A percentile compares a stretch with the other conserved stretches of the same genome.
Evolutionary conservation across 2,797 vertebrate genomes (phyloP).

Genomic region (Acrossocheilus fasciatus): DNA sequence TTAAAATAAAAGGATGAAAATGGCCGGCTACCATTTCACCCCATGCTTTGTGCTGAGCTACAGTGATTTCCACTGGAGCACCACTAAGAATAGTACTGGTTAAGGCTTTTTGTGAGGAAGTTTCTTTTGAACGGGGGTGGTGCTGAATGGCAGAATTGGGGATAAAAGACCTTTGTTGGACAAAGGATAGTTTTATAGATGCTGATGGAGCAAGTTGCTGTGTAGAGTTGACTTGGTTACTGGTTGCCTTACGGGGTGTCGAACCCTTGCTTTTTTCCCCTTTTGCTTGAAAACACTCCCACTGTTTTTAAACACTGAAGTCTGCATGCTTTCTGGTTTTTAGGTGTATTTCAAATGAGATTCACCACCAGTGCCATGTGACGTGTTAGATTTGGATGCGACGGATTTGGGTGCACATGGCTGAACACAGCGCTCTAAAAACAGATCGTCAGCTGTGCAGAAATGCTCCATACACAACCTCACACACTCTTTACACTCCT

Average conservation of each 20-base stretch:
- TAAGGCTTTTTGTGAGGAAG: conserved; percentile 60
- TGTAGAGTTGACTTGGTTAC: conserved; percentile 60
- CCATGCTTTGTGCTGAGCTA: conserved; percentile 50
- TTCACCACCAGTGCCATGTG: background rate
- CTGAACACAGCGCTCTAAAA: conserved; percentile 75
- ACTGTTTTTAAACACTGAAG: background rate
- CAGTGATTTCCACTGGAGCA: conserved; percentile 45
- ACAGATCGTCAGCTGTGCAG: conserved; percentile 77
- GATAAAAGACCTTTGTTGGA: conserved; percentile 63
- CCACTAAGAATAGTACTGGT: conserved; percentile 55
- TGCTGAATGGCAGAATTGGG: conserved; percentile 60
- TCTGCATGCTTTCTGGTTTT: background rate
- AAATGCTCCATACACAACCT: conserved; percentile 29
- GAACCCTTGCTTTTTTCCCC: background rate
- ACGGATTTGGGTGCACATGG: conserved; percentile 68
- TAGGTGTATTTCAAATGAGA: conserved; percentile 35
- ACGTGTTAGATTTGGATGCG: conserved; percentile 64
- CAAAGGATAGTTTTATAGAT: conserved; percentile 63
- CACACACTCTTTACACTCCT: conserved; percentile 41
- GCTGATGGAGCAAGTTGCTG: conserved; percentile 62
- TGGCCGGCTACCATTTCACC: conserved; percentile 35
- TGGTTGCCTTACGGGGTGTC: conserved; percentile 40
- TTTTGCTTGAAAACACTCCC: background rate
- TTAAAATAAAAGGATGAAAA: conserved; percentile 37
- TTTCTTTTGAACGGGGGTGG: conserved; percentile 58